phyloP scores from a whole-genome alignment of 2,888 invertebrate species.

The Tromatobia lineatoria region DNA sequence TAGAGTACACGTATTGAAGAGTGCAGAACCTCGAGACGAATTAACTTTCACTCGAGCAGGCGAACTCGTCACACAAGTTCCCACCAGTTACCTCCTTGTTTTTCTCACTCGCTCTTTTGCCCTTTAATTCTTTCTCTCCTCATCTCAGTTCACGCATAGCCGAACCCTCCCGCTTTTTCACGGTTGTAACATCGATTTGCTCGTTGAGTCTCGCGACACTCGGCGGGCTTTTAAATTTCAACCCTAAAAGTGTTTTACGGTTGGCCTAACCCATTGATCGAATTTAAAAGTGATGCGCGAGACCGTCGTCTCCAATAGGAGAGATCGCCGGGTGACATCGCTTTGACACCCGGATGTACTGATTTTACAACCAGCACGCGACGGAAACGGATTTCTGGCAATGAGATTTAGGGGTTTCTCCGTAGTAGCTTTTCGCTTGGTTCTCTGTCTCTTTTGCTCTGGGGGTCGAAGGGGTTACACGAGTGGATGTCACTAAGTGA shows the following conservation, averaged over 20 bases:
- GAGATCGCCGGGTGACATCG: conserved; percentile 80
- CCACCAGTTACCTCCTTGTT: conserved; percentile 65
- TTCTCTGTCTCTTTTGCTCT: conserved; percentile 26
- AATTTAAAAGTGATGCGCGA: conserved; percentile 84
- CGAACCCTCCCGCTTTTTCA: conserved; percentile 74
- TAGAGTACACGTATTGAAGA: conserved; percentile 29
- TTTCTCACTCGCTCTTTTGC: conserved; percentile 44
- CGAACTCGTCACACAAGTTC: conserved; percentile 66
- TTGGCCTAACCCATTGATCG: conserved; percentile 85
- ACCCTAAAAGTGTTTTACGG: conserved; percentile 85
- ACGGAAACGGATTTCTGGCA: conserved; percentile 84
- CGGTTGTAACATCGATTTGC: conserved; percentile 82
- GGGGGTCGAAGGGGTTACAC: conserved; percentile 57
- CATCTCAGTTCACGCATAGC: conserved; percentile 6
- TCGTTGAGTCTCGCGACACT: conserved; percentile 70
- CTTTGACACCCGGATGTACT: conserved; percentile 85
- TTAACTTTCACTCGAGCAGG: conserved; percentile 74
- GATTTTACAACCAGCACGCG: conserved; percentile 85
- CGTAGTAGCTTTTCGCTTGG: conserved; percentile 46
- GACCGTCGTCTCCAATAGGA: conserved; percentile 65
- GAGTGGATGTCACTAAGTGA: conserved; percentile 54
- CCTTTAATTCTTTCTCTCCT: conserved; percentile 53
- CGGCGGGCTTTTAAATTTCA: conserved; percentile 83
- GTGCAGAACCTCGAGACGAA: conserved; percentile 68
- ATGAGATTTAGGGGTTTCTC: conserved; percentile 81